Percentiles rank a stretch among this genome's conserved stretches.
Conservation (phyloP, 2,888 invertebrate genomes). For the Gerosis bhagava region DNA sequence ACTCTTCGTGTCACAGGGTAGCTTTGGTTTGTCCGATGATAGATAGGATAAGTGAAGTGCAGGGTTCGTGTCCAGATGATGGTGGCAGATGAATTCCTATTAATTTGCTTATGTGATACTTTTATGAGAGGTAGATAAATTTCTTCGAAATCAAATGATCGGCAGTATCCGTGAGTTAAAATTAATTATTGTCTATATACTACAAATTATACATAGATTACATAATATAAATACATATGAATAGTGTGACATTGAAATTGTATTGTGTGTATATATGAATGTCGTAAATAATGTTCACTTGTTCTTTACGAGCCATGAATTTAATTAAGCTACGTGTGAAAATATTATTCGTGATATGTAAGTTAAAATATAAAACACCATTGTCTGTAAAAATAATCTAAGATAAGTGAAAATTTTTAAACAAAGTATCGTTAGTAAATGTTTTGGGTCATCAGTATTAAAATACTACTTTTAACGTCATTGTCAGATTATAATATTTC, state of each 20-base stretch:
- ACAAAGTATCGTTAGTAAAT: no score
- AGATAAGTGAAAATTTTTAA: no score
- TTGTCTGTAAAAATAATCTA: slow-evolving; percentile 5
- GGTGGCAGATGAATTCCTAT: no score
- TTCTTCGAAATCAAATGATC: slow-evolving; percentile 43
- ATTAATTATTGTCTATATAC: slow-evolving; percentile 70
- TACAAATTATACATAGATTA: slow-evolving; percentile 61
- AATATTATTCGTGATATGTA: slow-evolving; percentile 11
- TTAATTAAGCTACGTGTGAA: slow-evolving; percentile 15
- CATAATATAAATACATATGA: slow-evolving; percentile 33
- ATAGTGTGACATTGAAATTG: slow-evolving; percentile 24
- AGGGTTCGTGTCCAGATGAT: no score
- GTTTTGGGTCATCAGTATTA: no score
- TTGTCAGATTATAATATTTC: no score
- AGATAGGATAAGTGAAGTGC: no score
- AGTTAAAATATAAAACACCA: slow-evolving; percentile 7
- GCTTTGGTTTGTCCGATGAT: no score
- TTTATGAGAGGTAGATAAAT: slow-evolving; percentile 4
- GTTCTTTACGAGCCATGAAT: slow-evolving; percentile 9
- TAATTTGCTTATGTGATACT: not conserved
- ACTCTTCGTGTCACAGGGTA: not conserved
- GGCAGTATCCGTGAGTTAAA: slow-evolving; percentile 43
- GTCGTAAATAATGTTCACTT: slow-evolving; percentile 11
- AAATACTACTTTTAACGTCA: no score
- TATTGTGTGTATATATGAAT: slow-evolving; percentile 22